Base-by-base conservation (phyloP, 2,888 invertebrate species). In the Trichopoda pennipes region DNA sequence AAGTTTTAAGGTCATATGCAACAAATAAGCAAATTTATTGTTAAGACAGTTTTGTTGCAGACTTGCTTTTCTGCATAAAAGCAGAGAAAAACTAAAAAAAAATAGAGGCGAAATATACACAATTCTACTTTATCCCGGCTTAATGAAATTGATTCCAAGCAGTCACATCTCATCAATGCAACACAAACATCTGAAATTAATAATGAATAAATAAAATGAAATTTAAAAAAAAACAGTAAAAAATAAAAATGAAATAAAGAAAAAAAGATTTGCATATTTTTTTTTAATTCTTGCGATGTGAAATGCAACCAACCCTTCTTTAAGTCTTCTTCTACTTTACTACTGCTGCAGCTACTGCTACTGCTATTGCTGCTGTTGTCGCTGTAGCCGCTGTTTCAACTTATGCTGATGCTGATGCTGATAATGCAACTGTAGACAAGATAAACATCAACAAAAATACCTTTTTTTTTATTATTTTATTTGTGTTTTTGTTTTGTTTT, bases 121-220 rank as follows among this genome's bases (percentile, higher is more conserved):
- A 28, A 75, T 82, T 79, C 49, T 56, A 23, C 44, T 44, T 85
- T 83, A 85, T 85, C 81, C 84, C 81, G 70, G 83, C 84, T 85
- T 85, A 85, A 66, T 84, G 85, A 84, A 85, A 85, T 85, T 84
- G 85, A 85, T 85, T 84, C 84, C 80, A 79, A 35, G 32, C 84
- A 75, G 78, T 75, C 73, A 70, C 55, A 72, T 73, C 61, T 53
- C 70, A 70, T 77, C 68, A 82, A 51, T 38, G 47, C 69, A 64
- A 53, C 44, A 21, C 38, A 63, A 69, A 75, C 55, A 58, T 47
- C 28, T 55, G n/a, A 77, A 70, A 77, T 55, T 60, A 55, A 69
- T 69, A 77, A 55, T 56, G 69, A 77, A 47, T 55, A 70, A 56
- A 70, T 53, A 76, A 77, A 69, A 23, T 17, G 42, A 23, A 49